Base-by-base conservation (phyloP, 2,113 vertebrate species). In the Anseranas semipalmata region DNA sequence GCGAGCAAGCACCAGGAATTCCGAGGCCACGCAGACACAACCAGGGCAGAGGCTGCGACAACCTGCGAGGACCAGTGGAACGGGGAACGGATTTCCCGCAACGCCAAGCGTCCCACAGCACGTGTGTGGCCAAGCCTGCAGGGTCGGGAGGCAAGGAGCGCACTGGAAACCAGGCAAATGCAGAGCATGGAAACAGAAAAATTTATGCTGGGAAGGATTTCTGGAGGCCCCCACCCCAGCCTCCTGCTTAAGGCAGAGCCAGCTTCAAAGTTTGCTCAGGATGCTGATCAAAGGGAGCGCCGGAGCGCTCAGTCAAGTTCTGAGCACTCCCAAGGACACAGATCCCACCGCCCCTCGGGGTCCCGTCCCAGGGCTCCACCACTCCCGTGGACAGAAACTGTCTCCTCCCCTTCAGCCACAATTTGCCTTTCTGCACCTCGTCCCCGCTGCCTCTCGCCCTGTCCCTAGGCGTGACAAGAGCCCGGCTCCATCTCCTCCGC, bases 121-220 rank as follows among this genome's bases (percentile, higher is more conserved):
- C 0, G n/a, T n/a, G n/a, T n/a, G n/a, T n/a, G n/a, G n/a, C n/a
- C 0, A 4, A 1, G 2, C 32, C 41, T 20, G 2, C 25, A 5
- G 32, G 59, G 20, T 32, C 9, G 2, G 39, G 10, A 37, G 18
- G 60, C 3, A 10, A 33, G 5, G 17, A 22, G 4, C 1, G 32
- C 6, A 5, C 46, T n/a, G 14, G 56, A 71, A 79, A 16, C 58
- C 67, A 14, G 15, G 10, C 25, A 16, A 27, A n/a, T n/a, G 11
- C 60, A 30, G 16, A 35, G 3, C 1, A 0, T 1, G 46, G 65
- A 37, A 27, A 56, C 16, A 16, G 48, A 45, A 50, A 58, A 27
- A 24, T 11, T 5, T 11, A 12, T 12, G 41, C 28, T 22, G 33
- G 55, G 25, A 45, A 39, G 28, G 48, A 39, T 6, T 15, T 46